phyloP scores from a whole-genome alignment of 2,113 vertebrate genomes.

The Eonycteris spelaea region DNA sequence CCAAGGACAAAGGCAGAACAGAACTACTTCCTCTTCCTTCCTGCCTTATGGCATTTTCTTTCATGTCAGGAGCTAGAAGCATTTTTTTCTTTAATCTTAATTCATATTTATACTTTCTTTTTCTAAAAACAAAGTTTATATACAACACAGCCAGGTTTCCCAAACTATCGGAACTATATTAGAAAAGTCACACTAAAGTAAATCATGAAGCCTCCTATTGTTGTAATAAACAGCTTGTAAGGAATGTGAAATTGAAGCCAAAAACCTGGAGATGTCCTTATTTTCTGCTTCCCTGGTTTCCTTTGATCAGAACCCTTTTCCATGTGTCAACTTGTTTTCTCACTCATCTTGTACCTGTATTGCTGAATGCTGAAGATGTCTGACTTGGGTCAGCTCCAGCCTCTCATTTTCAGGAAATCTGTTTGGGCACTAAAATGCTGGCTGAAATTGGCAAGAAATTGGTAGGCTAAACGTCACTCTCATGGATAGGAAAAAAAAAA shows the following conservation, averaged over 20 bases:
- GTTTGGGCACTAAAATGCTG: slow-evolving; percentile 59
- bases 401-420: slow-evolving; percentile 56
- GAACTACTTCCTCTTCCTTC: not conserved
- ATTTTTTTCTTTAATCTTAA: not conserved
- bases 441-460: slow-evolving; percentile 15
- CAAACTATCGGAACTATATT: not conserved
- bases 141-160: not conserved
- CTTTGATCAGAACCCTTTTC: slow-evolving; percentile 61
- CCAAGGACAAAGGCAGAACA: not conserved
- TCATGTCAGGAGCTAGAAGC: not conserved
- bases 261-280: slow-evolving; percentile 56
- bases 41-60: not conserved
- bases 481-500: not conserved
- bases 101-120: not conserved
- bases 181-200: not conserved
- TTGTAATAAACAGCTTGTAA: slow-evolving; percentile 9
- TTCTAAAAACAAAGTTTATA: not conserved
- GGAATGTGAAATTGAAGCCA: slow-evolving; percentile 49
- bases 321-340: not conserved
- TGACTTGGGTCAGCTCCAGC: slow-evolving; percentile 20
- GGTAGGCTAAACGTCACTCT: not conserved
- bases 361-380: slow-evolving; percentile 67
- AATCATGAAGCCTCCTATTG: not conserved
- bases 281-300: slow-evolving; percentile 73
- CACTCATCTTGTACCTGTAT: not conserved